Evolutionary conservation across 2,888 invertebrate genomes (phyloP), one percentile per base, ranked within the genome.

Genomic region (Cantharis rufa): DNA sequence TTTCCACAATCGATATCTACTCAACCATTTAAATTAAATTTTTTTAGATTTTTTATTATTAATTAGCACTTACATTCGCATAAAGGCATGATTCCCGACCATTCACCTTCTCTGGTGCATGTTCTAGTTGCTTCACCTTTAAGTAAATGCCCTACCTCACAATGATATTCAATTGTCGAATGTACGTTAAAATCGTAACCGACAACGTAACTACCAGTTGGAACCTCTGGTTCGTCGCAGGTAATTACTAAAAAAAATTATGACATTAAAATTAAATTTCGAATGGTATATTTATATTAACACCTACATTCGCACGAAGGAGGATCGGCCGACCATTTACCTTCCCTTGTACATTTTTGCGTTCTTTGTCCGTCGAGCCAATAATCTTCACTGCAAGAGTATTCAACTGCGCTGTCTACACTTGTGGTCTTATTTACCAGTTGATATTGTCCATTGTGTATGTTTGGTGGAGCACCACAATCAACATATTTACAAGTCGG

Each of bases 151-250:
- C 97, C 97, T 0, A 92, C 91, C 86, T 96, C 96, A 86, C 97
- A 97, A 84, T 96, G 94, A 87, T 96, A 97, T 85, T 95, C 94
- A 69, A 97, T 96, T 28, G 92, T 92, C 0, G 96, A 96, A 86
- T 96, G 95, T 0, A 97, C 93, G 85, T 96, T 96, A 85, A 96
- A 94, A 85, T 96, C 96, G 85, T 96, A 96, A 0, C 96, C 96
- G 15, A 96, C 94, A 77, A 97, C 96, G 87, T 93, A 96, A 10
- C 96, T 94, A 9, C 96, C 96, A 0, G 94, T 89, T 0, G 96
- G 96, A 0, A 96, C 94, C 83, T 95, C 94, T 0, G 97, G 97
- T 81, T 96, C 95, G 48, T 94, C 93, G 85, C 97, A 97, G 0
- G 94, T 93, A 76, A 96, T 96, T 84, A 96, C 95, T 95, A 86